Percentiles rank a stretch among this genome's conserved stretches.
Conservation (phyloP, 2,113 vertebrate species). For the Dunckerocampus dactyliophorus region DNA sequence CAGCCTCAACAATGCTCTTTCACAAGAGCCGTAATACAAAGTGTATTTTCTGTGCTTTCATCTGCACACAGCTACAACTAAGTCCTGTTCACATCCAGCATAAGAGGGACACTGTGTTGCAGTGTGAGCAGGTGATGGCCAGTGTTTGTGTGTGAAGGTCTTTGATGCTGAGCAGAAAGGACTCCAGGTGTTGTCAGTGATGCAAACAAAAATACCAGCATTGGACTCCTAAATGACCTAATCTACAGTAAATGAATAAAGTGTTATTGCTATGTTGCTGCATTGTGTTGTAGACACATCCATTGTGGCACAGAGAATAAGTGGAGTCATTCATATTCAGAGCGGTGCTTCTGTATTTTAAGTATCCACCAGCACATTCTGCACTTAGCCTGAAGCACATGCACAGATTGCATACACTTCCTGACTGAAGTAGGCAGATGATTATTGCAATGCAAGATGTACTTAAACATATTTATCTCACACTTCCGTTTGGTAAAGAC, state of each 20-base stretch:
- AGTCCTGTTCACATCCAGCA: slow-evolving; percentile 22
- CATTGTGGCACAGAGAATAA: not conserved
- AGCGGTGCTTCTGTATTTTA: slow-evolving; percentile 17
- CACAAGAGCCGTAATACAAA: not conserved
- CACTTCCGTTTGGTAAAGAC: not conserved
- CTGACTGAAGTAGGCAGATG: slow-evolving; percentile 8
- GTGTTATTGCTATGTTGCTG: not conserved
- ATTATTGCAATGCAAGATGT: not conserved
- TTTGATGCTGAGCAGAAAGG: slow-evolving; percentile 57
- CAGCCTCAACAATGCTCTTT: not conserved
- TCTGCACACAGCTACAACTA: slow-evolving; percentile 21
- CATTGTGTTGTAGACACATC: slow-evolving; percentile 2
- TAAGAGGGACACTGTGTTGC: slow-evolving; percentile 23
- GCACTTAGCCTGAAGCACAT: slow-evolving; percentile 23
- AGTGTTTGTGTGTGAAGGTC: slow-evolving; percentile 39
- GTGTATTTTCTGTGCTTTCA: slow-evolving; percentile 35
- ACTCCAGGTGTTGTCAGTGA: slow-evolving; percentile 52
- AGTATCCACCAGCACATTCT: slow-evolving; percentile 10
- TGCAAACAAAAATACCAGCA: slow-evolving; percentile 12
- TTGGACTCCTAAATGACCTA: not conserved
- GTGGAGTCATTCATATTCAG: slow-evolving; percentile 34
- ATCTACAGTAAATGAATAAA: not conserved
- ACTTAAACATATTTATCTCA: not conserved
- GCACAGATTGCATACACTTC: slow-evolving; percentile 9
- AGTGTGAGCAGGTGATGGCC: slow-evolving; percentile 43